Evolutionary conservation across 1,140 invertebrate genomes (phyloP).

Genomic region (Stegodyphus mimosarum): DNA sequence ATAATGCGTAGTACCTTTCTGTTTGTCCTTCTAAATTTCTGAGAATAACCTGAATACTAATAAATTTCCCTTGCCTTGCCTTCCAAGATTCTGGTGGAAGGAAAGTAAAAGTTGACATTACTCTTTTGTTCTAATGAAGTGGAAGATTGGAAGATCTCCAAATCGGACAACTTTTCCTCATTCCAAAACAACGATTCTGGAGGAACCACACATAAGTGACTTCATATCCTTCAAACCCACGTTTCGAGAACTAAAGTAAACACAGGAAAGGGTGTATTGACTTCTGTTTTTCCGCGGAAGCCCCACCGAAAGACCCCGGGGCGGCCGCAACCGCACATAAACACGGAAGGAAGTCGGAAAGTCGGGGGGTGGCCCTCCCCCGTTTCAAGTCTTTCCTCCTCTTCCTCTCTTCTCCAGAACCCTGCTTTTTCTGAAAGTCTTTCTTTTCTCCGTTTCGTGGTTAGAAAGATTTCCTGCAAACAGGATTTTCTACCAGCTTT

Average conservation of each 20-base stretch:
- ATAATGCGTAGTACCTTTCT: too few relatives aligned
- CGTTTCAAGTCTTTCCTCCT: background rate
- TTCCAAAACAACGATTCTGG: too few relatives aligned
- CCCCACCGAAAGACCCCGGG: slow-evolving; percentile 26
- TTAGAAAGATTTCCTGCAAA: slow-evolving; percentile 21
- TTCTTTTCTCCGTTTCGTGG: slow-evolving; percentile 1
- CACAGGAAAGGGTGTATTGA: slow-evolving; percentile 14
- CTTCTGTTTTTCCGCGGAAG: slow-evolving; percentile 19
- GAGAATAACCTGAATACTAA: too few relatives aligned
- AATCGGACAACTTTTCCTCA: too few relatives aligned
- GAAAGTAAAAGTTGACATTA: too few relatives aligned
- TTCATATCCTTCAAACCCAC: background rate
- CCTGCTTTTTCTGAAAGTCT: background rate
- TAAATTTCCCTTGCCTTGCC: too few relatives aligned
- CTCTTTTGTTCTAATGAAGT: too few relatives aligned
- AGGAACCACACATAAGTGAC: slow-evolving; percentile 3
- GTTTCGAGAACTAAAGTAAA: slow-evolving; percentile 17
- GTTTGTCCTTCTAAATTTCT: too few relatives aligned
- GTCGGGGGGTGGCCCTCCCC: background rate
- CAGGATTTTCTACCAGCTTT: slow-evolving; percentile 19
- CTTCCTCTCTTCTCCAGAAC: background rate
- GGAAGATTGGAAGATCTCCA: too few relatives aligned
- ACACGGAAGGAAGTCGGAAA: slow-evolving; percentile 44
- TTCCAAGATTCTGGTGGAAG: too few relatives aligned
- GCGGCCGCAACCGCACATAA: slow-evolving; percentile 31